Evolutionary conservation across 2,113 vertebrate species (phyloP).

Genomic region (Perccottus glenii): DNA sequence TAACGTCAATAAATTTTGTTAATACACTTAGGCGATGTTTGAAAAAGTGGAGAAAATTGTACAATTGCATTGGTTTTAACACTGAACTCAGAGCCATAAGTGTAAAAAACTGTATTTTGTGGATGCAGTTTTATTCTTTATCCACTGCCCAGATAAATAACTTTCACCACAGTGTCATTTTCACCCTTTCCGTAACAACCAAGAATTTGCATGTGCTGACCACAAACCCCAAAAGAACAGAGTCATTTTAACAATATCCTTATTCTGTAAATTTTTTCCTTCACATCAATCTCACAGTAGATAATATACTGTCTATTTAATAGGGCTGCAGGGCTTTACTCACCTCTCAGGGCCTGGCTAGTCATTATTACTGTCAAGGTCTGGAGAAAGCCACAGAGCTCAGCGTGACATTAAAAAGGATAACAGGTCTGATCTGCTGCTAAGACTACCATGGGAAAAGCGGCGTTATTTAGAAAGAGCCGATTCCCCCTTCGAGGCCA

Average conservation of each 20-base stretch:
- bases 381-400: constrained; percentile 31
- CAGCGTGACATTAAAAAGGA: constrained; percentile 57
- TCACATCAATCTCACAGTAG: background rate
- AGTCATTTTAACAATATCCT: background rate
- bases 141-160: background rate
- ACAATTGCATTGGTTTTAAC: no score
- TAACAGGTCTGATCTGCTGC: constrained; percentile 51
- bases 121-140: no score
- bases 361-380: constrained; percentile 29
- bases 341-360: background rate
- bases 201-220: background rate
- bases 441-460: constrained; percentile 45
- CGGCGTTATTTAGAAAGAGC: constrained; percentile 27
- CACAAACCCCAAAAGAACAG: background rate
- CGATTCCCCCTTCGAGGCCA: constrained; percentile 9
- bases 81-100: no score
- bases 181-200: background rate
- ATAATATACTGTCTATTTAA: background rate
- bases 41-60: no score
- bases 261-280: background rate
- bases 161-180: background rate
- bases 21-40: no score
- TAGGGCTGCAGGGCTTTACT: background rate
- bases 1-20: no score
- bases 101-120: no score